Evolutionary conservation across 2,888 invertebrate species (phyloP), one percentile per base, ranked within the genome.

Genomic region (Pardosa pseudoannulata): DNA sequence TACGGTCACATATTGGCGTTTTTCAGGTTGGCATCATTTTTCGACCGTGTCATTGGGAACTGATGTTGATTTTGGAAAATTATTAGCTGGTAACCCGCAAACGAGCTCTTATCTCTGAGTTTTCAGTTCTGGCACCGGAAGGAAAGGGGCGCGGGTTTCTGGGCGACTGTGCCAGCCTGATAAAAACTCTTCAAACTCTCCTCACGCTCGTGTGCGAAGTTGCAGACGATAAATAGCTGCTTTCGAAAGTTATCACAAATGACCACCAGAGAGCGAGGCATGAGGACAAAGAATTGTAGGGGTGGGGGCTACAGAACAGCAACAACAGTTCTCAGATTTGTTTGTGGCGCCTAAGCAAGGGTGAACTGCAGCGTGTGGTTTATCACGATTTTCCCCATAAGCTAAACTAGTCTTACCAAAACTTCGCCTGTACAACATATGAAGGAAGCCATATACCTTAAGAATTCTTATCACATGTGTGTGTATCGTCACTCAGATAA

Each of bases 141-240:
- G 82, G 82, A 82, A 82, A 82, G n/a, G 75, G 82, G 82, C 32
- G 75, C 82, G 64, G 82, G 70, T 46, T 75, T 39, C 62, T 36
- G 16, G 23, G 62, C 31, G 75, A 46, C 75, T 82, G 82, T 27
- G 62, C 19, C 39, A 13, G 41, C 68, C 82, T 76, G 82, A 82
- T 82, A 82, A 82, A 81, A 82, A 82, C 62, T 65, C 36, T 71
- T 65, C 23, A 23, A 16, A 56, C 56, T 56, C 56, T 19, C 3
- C 16, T 2, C 3, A 11, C 3, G 23, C 56, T n/a, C 56, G 23
- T 56, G 56, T 3, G 23, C 19, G 23, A 56, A 23, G 23, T 5
- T 5, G 3, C 23, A 5, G 56, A 56, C 23, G 56, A 56, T 56
- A 56, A 56, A 23, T 16, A 19, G 16, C 23, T 56, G 23, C 11